Conservation (phyloP, 35 echinoderm and acorn worm genomes). For the Amphiura filiformis region DNA sequence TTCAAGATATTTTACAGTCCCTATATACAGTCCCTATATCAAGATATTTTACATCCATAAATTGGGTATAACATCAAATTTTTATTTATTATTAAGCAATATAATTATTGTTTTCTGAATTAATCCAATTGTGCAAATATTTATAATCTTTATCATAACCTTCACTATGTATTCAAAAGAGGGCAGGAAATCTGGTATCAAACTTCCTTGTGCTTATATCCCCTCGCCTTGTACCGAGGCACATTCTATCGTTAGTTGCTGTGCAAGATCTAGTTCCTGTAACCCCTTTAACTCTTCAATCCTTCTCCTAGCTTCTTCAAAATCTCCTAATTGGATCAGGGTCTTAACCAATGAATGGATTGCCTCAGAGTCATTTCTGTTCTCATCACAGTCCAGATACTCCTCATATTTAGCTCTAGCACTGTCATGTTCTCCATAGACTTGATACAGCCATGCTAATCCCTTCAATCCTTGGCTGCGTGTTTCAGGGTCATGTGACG, state of each 20-base stretch:
- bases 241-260: background rate
- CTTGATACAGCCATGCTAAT: background rate
- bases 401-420: background rate
- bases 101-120: too few relatives aligned
- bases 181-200: too few relatives aligned
- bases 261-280: background rate
- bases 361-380: background rate
- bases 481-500: background rate
- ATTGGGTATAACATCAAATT: too few relatives aligned
- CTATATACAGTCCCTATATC: too few relatives aligned
- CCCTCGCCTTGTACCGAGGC: background rate
- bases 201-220: too few relatives aligned
- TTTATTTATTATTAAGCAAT: too few relatives aligned
- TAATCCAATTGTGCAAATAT: too few relatives aligned
- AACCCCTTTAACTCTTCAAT: background rate
- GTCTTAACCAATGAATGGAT: background rate
- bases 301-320: background rate
- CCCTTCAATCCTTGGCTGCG: background rate
- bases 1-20: too few relatives aligned
- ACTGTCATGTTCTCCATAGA: background rate
- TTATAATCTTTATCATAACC: too few relatives aligned
- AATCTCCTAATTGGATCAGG: background rate
- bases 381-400: background rate
- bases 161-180: too few relatives aligned
- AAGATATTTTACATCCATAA: too few relatives aligned